Base-by-base conservation (phyloP, 2,797 vertebrate genomes). In the Karalla daura region DNA sequence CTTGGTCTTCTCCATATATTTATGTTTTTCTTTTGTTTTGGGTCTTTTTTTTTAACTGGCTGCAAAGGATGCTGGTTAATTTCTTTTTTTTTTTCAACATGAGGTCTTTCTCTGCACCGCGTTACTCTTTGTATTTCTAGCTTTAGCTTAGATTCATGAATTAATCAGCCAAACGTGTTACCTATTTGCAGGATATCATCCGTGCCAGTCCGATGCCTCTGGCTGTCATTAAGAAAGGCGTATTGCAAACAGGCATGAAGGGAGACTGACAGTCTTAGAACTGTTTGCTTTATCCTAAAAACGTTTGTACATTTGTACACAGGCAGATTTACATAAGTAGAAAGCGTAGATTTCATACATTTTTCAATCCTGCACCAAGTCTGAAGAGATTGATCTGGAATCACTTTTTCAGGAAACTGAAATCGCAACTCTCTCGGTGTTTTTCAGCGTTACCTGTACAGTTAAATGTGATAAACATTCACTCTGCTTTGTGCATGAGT, bases 261-360 rank as follows among this genome's bases (percentile, higher is more conserved):
- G 52, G 65, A 43, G 18, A 40, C 37, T 60, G 37, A 36, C 2
- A 27, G 49, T 66, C 5, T 54, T 72, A 60, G 36, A 30, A 27
- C 46, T 25, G 28, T 56, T 78, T 18, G 45, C 58, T 56, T 65
- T 53, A 58, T 49, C 39, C 45, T 37, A 5, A n/a, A 53, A 61
- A 39, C 18, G 49, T 71, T 84, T 78, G 36, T 79, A 86, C 27
- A 75, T 86, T 78, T 83, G 36, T 86, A 66, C 50, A 66, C 51
- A 68, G 46, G 49, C 41, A 17, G 59, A 51, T 24, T 21, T 24
- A 35, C 52, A 53, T 53, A 41, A 65, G 46, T 20, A 41, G 35
- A 62, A 69, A 43, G 36, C 58, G 33, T 47, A 30, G 2, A 33
- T 51, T 40, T 52, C 40, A 51, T 37, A 46, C 44, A 37, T 37